Conservation (phyloP, 2,113 vertebrate genomes). For the Onychostruthus taczanowskii region DNA sequence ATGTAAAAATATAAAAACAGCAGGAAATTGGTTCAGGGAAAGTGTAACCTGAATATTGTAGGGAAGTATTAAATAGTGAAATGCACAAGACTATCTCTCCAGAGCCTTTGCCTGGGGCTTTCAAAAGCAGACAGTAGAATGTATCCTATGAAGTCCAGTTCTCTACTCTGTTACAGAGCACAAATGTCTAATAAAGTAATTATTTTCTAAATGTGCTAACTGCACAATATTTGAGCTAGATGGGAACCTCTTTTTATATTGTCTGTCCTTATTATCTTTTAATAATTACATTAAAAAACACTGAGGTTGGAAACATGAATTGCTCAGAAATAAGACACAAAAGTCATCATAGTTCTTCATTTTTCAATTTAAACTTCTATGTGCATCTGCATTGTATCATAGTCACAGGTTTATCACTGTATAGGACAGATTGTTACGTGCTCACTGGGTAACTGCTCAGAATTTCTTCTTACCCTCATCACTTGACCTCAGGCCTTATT, state of each 20-base stretch:
- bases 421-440: background rate
- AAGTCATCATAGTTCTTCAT: background rate
- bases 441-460: background rate
- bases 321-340: background rate
- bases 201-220: background rate
- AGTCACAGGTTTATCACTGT: background rate
- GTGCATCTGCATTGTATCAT: background rate
- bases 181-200: background rate
- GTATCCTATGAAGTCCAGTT: background rate
- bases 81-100: background rate
- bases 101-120: background rate
- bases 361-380: background rate
- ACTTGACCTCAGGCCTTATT: constrained; percentile 49
- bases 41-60: background rate
- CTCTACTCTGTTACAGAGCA: background rate
- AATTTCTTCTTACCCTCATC: constrained; percentile 12
- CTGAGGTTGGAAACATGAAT: background rate
- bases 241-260: background rate
- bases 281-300: background rate
- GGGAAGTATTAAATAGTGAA: background rate
- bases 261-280: background rate
- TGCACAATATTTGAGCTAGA: background rate
- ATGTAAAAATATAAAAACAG: background rate
- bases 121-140: background rate
- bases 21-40: background rate